Base-by-base conservation (phyloP, 1,140 invertebrate species). In the Zaprionus inermis region DNA sequence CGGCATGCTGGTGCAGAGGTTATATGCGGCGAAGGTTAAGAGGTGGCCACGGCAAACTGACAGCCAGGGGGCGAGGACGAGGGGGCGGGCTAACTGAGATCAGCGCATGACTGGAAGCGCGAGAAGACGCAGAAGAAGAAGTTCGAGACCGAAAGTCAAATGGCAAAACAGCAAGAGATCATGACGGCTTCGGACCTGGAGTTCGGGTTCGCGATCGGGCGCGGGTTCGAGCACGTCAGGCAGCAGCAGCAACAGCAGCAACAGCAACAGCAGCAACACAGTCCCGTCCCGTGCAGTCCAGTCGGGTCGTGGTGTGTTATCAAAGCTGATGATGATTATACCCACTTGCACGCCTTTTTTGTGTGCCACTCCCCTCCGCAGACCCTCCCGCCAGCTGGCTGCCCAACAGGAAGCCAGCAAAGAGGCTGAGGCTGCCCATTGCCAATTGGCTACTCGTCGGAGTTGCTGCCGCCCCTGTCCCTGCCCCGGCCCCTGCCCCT, bases 281-380 rank as follows among this genome's bases (percentile, higher is more conserved):
- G 44, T 22, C 18, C 16, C n/a, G 38, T 41, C 38, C 38, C 7
- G 36, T 38, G 14, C 41, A 20, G 44, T 49, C 18, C 44, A 49
- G 44, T 49, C 44, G 44, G 85, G 78, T 89, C 64, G 85, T 89
- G 85, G 86, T 90, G 85, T 90, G 85, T 90, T 90, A 90, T 90
- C 85, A 90, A 90, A 90, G 85, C 86, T 90, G 85, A 90, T 90
- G 85, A 90, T 90, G 86, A 90, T 90, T 90, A 90, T 90, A 90
- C 86, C 85, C 81, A 90, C 86, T 90, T 90, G 85, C 85, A 90
- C 85, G 85, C 85, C 86, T 90, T 90, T 90, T 82, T 89, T 71
- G 32, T 61, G 49, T 28, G 63, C 71, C 56, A 56, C 44, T 14
- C 9, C 34, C 28, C 30, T 12, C 11, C 20, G 9, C 14, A 36